Evolutionary conservation across 1,140 invertebrate genomes (phyloP).

Genomic region (Hylaeus anthracinus): DNA sequence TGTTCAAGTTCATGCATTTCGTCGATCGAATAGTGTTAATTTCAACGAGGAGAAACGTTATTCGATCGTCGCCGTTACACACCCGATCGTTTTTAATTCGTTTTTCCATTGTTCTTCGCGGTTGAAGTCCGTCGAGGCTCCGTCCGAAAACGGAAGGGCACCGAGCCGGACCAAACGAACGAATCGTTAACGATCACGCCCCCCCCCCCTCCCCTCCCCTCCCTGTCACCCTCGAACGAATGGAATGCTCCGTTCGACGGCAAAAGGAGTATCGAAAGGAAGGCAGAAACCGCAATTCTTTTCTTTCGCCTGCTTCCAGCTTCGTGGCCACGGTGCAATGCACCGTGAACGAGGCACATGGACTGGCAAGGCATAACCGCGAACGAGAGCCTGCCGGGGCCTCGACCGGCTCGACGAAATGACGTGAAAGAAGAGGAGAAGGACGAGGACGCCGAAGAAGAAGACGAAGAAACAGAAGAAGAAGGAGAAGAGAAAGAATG

Average conservation of each 20-base stretch:
- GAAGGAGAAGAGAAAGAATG: background rate
- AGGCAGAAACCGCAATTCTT: constrained; percentile 42
- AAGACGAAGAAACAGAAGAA: background rate
- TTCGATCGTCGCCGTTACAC: no score
- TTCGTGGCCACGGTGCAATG: constrained; percentile 54
- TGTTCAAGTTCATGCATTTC: no score
- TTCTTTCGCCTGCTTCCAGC: constrained; percentile 38
- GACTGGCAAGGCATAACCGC: constrained; percentile 54
- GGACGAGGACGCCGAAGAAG: background rate
- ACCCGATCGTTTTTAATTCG: no score
- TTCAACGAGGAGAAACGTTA: no score
- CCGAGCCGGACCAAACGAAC: background rate
- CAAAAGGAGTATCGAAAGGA: constrained; percentile 18
- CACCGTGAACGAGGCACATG: constrained; percentile 51
- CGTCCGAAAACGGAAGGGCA: background rate
- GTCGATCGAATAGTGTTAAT: no score
- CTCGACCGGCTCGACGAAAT: constrained; percentile 52
- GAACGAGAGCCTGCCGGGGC: constrained; percentile 27
- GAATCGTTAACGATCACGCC: background rate
- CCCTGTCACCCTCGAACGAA: background rate
- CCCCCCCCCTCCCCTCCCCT: no score
- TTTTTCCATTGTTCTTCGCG: no score
- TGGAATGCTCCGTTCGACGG: background rate
- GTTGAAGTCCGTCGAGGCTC: no score
- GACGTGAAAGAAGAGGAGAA: constrained; percentile 44